phyloP scores from a whole-genome alignment of 2,113 vertebrate genomes.

The Malurus alboscapulatus region DNA sequence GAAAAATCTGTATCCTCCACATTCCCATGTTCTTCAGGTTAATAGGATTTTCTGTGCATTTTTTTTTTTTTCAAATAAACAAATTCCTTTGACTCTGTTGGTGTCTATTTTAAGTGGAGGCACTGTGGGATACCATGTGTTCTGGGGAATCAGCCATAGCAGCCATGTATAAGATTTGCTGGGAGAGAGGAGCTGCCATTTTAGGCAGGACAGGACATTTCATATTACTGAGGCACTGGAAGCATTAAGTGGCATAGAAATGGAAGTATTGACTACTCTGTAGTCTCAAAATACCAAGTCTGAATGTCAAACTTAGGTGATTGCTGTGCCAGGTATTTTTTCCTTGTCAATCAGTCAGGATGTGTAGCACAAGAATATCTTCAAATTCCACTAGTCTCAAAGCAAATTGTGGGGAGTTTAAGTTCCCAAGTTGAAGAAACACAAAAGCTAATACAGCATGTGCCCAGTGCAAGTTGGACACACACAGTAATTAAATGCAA shows the following conservation, averaged over 20 bases:
- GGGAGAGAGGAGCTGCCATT: not conserved
- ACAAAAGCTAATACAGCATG: not conserved
- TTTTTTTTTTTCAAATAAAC: not conserved
- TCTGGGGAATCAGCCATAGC: not conserved
- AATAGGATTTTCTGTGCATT: not conserved
- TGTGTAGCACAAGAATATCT: not conserved
- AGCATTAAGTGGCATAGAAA: not conserved
- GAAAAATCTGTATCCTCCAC: not conserved
- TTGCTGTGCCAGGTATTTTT: not conserved
- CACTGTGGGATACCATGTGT: not conserved
- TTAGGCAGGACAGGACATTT: not conserved
- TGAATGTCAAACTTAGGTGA: not conserved
- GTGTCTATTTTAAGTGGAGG: not conserved
- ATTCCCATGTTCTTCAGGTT: not conserved
- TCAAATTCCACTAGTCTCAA: not conserved
- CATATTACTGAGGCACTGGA: not conserved
- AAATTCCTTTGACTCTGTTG: not conserved
- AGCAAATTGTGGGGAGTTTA: not conserved
- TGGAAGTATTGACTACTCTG: not conserved
- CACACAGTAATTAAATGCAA: not conserved
- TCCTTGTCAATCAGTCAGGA: not conserved
- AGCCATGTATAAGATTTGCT: rapidly evolving
- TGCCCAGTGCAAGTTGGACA: not conserved
- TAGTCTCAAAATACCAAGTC: not conserved
- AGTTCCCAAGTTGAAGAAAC: not conserved